Evolutionary conservation across 2,888 invertebrate genomes (phyloP).

Genomic region (Protodeltote pygarga): DNA sequence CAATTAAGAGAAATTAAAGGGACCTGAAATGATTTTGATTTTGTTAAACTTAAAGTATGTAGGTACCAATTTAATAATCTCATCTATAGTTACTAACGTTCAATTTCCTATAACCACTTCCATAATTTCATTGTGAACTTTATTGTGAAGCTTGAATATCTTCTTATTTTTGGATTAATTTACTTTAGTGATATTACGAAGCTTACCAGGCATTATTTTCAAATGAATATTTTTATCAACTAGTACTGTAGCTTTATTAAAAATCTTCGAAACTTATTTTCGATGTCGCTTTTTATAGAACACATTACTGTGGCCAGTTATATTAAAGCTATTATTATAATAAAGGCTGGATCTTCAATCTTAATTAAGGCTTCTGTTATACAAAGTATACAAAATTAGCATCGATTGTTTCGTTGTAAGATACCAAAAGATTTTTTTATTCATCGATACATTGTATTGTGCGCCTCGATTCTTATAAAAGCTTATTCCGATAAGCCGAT

Average conservation of each 20-base stretch:
- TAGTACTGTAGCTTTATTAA: constrained; percentile 57
- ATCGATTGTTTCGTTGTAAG: constrained; percentile 39
- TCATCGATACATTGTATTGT: constrained; percentile 33
- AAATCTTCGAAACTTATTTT: constrained; percentile 67
- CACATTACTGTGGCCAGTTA: constrained; percentile 84
- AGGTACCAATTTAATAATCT: constrained; percentile 86
- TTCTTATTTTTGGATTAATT: constrained; percentile 78
- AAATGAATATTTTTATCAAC: constrained; percentile 56
- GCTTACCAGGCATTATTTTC: constrained; percentile 63
- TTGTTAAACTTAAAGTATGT: constrained; percentile 79
- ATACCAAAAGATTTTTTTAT: constrained; percentile 45
- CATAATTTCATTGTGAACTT: constrained; percentile 70
- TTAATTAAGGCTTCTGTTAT: constrained; percentile 61
- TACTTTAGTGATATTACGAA: constrained; percentile 73
- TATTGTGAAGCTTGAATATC: constrained; percentile 65
- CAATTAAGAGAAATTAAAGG: constrained; percentile 85
- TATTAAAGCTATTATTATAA: constrained; percentile 77
- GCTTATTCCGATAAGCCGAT: constrained; percentile 39
- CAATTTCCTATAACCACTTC: constrained; percentile 69
- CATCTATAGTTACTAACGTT: constrained; percentile 79
- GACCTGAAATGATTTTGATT: constrained; percentile 85
- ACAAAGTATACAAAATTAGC: constrained; percentile 48
- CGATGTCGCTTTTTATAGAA: constrained; percentile 66
- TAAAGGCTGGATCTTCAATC: constrained; percentile 71
- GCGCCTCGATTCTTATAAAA: constrained; percentile 32